These are phyloP conservation scores for Heliothis subflexa DNA, from an alignment of 1,140 invertebrate genomes.

Conservation along the genomic window DNA sequence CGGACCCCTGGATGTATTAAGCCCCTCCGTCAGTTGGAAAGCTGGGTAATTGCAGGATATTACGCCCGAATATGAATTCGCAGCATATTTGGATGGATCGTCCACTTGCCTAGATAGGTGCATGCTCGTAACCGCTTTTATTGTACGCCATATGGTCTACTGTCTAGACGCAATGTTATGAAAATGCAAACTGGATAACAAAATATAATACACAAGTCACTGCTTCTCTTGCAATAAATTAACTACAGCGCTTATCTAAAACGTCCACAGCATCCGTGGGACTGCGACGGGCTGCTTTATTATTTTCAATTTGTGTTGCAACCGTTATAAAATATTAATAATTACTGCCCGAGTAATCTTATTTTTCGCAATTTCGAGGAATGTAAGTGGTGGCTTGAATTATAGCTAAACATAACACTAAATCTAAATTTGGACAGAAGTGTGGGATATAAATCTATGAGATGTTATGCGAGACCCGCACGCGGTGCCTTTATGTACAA, in stretches of 20 bases:
- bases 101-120: constrained; percentile 19
- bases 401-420: constrained; percentile 76
- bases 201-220: constrained; percentile 27
- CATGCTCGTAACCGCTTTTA: constrained; percentile 26
- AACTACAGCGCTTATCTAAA: constrained; percentile 34
- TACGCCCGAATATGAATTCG: constrained; percentile 50
- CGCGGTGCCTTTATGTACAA: constrained; percentile 76
- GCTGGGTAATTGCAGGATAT: constrained; percentile 69
- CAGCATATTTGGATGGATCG: constrained; percentile 41
- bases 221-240: constrained; percentile 34
- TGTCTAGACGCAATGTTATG: constrained; percentile 31
- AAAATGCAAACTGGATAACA: constrained; percentile 24
- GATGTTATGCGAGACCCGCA: constrained; percentile 82
- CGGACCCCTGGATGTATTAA: constrained; percentile 68
- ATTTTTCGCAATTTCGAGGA: constrained; percentile 66
- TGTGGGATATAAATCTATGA: constrained; percentile 82
- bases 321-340: constrained; percentile 48
- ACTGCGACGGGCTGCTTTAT: constrained; percentile 32
- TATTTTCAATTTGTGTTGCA: constrained; percentile 36
- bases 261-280: constrained; percentile 26
- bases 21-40: constrained; percentile 65
- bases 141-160: constrained; percentile 20
- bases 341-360: constrained; percentile 53
- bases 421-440: constrained; percentile 84
- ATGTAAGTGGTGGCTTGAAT: constrained; percentile 65